These are phyloP conservation scores for Oreotrochilus melanogaster DNA, from an alignment of 2,113 vertebrate species.

Conservation along the genomic window DNA sequence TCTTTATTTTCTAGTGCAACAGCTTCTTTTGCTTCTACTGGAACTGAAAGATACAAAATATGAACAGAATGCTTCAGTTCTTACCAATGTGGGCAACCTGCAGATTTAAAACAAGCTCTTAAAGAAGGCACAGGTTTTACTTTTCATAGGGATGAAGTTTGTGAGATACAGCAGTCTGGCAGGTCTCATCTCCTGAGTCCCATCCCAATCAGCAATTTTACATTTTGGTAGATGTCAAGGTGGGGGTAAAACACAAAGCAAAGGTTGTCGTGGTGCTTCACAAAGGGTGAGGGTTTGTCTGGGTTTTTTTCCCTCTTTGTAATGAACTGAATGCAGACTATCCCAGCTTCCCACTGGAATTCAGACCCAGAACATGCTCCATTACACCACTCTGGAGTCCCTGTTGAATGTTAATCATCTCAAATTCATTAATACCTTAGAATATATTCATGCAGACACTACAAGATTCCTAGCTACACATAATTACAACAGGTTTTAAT, in stretches of 20 bases:
- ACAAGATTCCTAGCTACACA: background rate
- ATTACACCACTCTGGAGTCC: background rate
- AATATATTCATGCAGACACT: background rate
- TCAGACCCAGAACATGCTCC: background rate
- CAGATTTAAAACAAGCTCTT: background rate
- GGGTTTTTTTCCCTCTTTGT: background rate
- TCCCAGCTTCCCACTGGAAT: background rate
- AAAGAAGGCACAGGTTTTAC: background rate
- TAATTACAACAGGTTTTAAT: background rate
- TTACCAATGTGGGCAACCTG: fast-evolving
- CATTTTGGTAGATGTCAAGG: background rate
- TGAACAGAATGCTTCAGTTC: background rate
- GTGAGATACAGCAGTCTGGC: fast-evolving
- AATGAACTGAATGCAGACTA: background rate
- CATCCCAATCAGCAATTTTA: background rate
- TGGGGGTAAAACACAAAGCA: fast-evolving
- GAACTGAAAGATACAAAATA: background rate
- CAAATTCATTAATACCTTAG: fast-evolving
- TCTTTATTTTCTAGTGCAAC: background rate
- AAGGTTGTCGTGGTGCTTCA: background rate
- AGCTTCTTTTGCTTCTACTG: background rate
- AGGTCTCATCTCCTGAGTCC: background rate
- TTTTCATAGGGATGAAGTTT: background rate
- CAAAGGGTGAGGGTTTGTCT: background rate
- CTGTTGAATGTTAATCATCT: background rate